Evolutionary conservation across 2,888 invertebrate species (phyloP).

Genomic region (Pollenia labialis): DNA sequence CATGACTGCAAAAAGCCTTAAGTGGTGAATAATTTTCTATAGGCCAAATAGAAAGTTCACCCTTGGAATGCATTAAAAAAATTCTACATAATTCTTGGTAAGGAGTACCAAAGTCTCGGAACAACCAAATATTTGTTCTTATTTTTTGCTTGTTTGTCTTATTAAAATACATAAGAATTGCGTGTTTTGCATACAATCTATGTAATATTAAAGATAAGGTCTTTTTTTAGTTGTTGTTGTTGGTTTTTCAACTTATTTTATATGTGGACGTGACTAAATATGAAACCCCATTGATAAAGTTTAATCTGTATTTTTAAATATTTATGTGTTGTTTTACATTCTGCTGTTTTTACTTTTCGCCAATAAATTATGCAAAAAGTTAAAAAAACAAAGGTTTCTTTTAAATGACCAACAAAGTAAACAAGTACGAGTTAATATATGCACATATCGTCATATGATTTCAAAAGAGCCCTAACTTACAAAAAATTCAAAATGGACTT

Average conservation of each 20-base stretch:
- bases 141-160: neutral
- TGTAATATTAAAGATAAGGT: conserved; percentile 44
- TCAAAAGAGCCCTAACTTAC: no score
- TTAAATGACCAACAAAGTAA: conserved; percentile 67
- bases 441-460: conserved; percentile 25
- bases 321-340: conserved; percentile 38
- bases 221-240: conserved; percentile 1
- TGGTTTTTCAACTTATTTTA: conserved; percentile 12
- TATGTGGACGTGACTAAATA: conserved; percentile 64
- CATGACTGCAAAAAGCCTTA: no score
- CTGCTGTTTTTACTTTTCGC: conserved; percentile 10
- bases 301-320: neutral
- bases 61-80: no score
- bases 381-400: conserved; percentile 46
- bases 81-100: no score
- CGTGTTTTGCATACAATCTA: conserved; percentile 68
- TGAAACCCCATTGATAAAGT: conserved; percentile 53
- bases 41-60: no score
- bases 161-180: conserved; percentile 53
- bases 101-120: no score
- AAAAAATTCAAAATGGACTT: no score
- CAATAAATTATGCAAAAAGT: conserved; percentile 67
- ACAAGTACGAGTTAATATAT: neutral
- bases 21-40: no score
- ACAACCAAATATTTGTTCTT: no score